Base-by-base conservation (phyloP, 2,797 vertebrate genomes). In the Acridotheres tristis region DNA sequence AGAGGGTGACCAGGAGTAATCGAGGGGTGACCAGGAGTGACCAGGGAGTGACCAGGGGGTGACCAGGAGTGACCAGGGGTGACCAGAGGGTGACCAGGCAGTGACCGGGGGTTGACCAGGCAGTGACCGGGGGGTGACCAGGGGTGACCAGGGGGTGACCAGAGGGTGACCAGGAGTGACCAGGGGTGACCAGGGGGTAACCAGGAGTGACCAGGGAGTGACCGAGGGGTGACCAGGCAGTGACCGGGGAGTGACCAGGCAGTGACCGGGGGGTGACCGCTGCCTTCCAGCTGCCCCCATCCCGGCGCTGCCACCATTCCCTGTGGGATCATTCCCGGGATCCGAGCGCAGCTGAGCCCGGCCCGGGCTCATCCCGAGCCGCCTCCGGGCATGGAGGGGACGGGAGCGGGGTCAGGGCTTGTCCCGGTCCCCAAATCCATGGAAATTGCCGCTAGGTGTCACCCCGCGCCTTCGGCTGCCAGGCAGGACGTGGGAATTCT, bases 381-480 rank as follows among this genome's bases (percentile, higher is more conserved):
- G 36, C 67, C 48, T 7, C 27, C 48, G 67, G 50, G 38, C 25
- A 50, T 26, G 48, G 48, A 50, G 50, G 50, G 50, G 50, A 51
- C 26, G 26, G 50, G 16, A 29, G 21, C 7, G 30, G 53, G 30
- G 18, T 20, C 53, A 18, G 30, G n/a, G 71, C n/a, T 3, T 4
- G 5, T 25, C 16, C 53, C n/a, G 3, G 5, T 9, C 89, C 91
- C 72, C 94, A 89, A 79, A 91, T 78, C 94, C 90, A 93, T 40
- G 79, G 57, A 40, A 94, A 97, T 93, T 26, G 96, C 98, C 98
- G 80, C 97, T 97, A 98, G 98, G 90, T 97, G 98, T 98, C 98
- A 97, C 96, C 97, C 97, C 83, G 94, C 93, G 90, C 98, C 97
- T 97, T 96, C 91, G 69, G 83, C 96, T 97, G 45, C 16, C 7